Conservation (phyloP, 2,888 invertebrate genomes). For the Tachystola acroxantha region DNA sequence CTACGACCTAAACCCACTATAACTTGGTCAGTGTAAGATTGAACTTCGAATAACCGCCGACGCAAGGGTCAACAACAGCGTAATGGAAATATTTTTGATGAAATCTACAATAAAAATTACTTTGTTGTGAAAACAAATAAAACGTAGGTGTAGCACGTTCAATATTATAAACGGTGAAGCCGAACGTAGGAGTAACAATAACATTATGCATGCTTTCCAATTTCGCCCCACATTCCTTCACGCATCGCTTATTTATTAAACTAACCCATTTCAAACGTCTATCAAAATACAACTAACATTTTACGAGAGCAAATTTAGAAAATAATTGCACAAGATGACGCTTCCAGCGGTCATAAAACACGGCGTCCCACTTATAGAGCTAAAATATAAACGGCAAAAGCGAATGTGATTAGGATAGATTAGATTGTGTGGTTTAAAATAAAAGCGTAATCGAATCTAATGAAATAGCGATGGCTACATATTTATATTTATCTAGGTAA, state of each 20-base stretch:
- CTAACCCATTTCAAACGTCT: slow-evolving; percentile 31
- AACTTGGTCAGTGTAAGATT: too few relatives aligned
- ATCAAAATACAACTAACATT: slow-evolving; percentile 25
- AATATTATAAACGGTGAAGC: slow-evolving; percentile 24
- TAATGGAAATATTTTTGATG: too few relatives aligned
- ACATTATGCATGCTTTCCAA: slow-evolving; percentile 47
- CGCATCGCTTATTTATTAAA: slow-evolving; percentile 51
- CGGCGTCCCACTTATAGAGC: not conserved
- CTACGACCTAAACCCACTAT: too few relatives aligned
- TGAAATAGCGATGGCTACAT: too few relatives aligned
- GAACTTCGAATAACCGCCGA: too few relatives aligned
- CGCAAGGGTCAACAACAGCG: too few relatives aligned
- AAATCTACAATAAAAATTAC: not conserved
- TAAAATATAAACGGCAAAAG: not conserved
- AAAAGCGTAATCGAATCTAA: not conserved
- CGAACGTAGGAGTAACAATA: slow-evolving; percentile 24
- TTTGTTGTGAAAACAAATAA: not conserved
- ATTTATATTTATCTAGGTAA: too few relatives aligned
- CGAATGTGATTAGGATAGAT: slow-evolving; percentile 9
- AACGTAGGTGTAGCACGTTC: not conserved
- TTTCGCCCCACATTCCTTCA: slow-evolving; percentile 51
- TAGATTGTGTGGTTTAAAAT: slow-evolving; percentile 2
- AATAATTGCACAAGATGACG: not conserved
- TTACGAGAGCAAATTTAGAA: not conserved
- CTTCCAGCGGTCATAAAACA: not conserved